Base-by-base conservation (phyloP, 2,888 invertebrate genomes). In the Tryphoninae sp. region DNA sequence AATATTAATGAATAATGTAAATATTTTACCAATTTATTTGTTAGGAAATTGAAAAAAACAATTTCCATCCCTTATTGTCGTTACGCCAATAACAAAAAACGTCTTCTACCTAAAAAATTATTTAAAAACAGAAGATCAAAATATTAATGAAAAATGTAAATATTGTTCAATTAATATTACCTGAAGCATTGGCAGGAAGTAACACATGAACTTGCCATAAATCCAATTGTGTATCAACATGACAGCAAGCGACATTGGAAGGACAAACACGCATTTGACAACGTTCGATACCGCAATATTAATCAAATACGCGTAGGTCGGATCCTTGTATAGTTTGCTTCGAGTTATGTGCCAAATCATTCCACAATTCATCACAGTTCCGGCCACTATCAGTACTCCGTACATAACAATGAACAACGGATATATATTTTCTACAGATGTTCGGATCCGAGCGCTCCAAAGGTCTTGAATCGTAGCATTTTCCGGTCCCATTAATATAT, bases 121-220 rank as follows among this genome's bases (percentile, higher is more conserved):
- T 22, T 13, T 19, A 9, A 13, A 19, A 16, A 16, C 0, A 65
- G 22, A 40, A 33, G n/a, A 16, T 42, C 6, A n/a, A 13, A 65
- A 16, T 19, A 16, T 16, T 0, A 26, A 45, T 45, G 13, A 45
- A 13, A 45, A 55, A 16, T 16, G 4, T 55, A 55, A 6, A 16
- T 22, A 19, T 19, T 19, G 19, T 19, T 19, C 19, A 19, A 19
- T 19, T 19, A 19, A 19, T 19, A 13, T 92, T 88, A 95, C 95
- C 94, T 96, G 96, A 86, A 96, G 89, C 94, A 96, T 95, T 0
- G 96, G 96, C 84, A 96, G 89, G 88, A 95, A 95, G 89, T 94
- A 95, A 91, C 96, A 96, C 81, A 96, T 89, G 85, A 95, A 94
- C 86, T 95, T 94, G 7, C 96, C 96, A 86, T 95, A 94, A 81